Percentiles rank a stretch among this genome's conserved stretches.
These are phyloP conservation scores for Cerceris rybyensis DNA, from an alignment of 2,888 invertebrate genomes.

Conservation along the genomic window DNA sequence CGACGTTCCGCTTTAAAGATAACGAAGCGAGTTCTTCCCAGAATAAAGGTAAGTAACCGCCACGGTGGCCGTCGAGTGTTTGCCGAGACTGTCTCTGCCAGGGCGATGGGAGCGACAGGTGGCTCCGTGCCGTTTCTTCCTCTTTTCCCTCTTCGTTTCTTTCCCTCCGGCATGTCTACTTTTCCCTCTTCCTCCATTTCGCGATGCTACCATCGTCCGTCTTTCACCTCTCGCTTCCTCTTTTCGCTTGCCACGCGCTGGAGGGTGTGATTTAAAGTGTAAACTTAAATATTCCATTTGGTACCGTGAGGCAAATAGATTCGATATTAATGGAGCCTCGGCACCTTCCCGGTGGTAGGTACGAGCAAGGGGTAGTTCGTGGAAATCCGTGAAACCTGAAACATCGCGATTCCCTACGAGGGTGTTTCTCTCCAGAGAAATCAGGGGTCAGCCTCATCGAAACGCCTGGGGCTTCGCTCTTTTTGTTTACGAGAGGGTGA, in stretches of 20 bases:
- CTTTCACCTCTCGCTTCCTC: slow-evolving; percentile 23
- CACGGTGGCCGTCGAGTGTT: slow-evolving; percentile 67
- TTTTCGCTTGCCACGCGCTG: slow-evolving; percentile 54
- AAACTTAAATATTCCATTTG: slow-evolving; percentile 76
- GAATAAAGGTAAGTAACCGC: slow-evolving; percentile 70
- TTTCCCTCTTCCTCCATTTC: slow-evolving; percentile 19
- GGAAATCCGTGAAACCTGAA: not conserved
- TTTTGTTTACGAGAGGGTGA: not conserved
- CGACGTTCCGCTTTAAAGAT: slow-evolving; percentile 73
- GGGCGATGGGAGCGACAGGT: slow-evolving; percentile 72
- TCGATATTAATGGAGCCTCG: slow-evolving; percentile 75
- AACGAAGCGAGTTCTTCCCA: slow-evolving; percentile 74
- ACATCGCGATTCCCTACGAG: too few relatives aligned
- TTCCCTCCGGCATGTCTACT: slow-evolving; percentile 22
- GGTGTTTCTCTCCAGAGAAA: slow-evolving; percentile 1
- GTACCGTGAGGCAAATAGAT: slow-evolving; percentile 73
- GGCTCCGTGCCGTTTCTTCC: slow-evolving; percentile 58
- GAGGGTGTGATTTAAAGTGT: slow-evolving; percentile 75
- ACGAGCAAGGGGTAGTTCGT: slow-evolving; percentile 5
- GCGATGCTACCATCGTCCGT: slow-evolving; percentile 49
- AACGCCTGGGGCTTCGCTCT: not conserved
- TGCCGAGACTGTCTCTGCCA: slow-evolving; percentile 66
- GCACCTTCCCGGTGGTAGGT: slow-evolving; percentile 2
- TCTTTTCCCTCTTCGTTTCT: slow-evolving; percentile 11
- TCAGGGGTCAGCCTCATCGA: slow-evolving; percentile 3